Conservation (phyloP, 2,113 vertebrate species). For the Podarcis cretensis region DNA sequence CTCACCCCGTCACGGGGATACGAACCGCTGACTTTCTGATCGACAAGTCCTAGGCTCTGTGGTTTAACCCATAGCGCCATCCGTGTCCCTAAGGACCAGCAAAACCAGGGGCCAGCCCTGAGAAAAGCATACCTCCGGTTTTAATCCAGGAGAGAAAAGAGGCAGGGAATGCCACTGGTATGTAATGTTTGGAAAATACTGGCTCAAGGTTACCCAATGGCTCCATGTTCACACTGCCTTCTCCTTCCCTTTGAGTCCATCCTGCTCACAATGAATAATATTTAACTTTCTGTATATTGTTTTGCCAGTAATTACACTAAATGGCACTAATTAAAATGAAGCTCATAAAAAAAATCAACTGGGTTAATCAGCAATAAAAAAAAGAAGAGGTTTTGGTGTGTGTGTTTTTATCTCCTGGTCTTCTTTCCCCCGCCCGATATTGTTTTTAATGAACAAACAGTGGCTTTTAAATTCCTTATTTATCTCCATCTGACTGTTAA, state of each 20-base stretch:
- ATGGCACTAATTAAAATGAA: slow-evolving; percentile 72
- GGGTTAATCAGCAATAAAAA: slow-evolving; percentile 65
- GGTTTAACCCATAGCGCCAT: too few relatives aligned
- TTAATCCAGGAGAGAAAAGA: too few relatives aligned
- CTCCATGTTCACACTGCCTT: background rate
- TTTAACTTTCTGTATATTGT: background rate
- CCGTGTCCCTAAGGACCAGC: too few relatives aligned
- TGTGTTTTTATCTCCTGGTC: background rate
- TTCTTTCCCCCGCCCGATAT: slow-evolving; percentile 15
- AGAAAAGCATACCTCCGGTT: too few relatives aligned
- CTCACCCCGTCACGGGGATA: too few relatives aligned
- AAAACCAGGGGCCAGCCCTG: too few relatives aligned
- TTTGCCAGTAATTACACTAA: slow-evolving; percentile 55
- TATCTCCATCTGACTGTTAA: slow-evolving; percentile 76
- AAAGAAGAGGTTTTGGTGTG: slow-evolving; percentile 31
- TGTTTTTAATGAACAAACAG: slow-evolving; percentile 75
- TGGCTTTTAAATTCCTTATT: slow-evolving; percentile 74
- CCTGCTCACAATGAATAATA: background rate
- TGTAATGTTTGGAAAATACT: background rate
- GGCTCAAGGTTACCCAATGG: background rate
- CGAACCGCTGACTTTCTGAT: too few relatives aligned
- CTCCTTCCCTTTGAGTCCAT: background rate
- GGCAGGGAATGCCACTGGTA: too few relatives aligned
- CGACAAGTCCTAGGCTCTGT: too few relatives aligned
- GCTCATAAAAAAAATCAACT: slow-evolving; percentile 46